Evolutionary conservation across 2,113 vertebrate species (phyloP).

Genomic region (Natator depressus): DNA sequence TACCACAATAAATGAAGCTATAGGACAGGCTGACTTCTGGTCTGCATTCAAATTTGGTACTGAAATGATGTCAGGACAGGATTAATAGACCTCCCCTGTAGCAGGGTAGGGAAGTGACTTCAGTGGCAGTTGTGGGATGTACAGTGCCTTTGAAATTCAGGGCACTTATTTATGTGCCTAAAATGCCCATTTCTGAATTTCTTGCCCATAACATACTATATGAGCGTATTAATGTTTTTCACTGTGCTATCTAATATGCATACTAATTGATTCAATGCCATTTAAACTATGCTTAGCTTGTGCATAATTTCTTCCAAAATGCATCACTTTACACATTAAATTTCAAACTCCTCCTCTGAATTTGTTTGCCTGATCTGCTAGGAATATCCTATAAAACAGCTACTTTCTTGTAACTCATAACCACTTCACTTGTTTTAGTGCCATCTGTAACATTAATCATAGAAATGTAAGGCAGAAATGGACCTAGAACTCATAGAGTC

Average conservation of each 20-base stretch:
- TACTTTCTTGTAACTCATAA: neutral
- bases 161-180: conserved; percentile 19
- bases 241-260: neutral
- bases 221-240: neutral
- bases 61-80: neutral
- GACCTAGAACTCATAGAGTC: too few relatives aligned
- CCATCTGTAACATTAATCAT: neutral
- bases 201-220: fast-evolving
- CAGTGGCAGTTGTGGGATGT: neutral
- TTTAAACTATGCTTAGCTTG: neutral
- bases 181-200: neutral
- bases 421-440: neutral
- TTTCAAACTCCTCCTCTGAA: neutral
- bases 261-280: neutral
- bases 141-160: neutral
- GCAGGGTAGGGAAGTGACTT: neutral
- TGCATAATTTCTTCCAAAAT: neutral
- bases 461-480: too few relatives aligned
- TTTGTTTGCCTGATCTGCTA: neutral
- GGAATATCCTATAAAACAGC: neutral
- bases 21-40: too few relatives aligned
- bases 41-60: neutral
- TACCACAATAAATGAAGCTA: too few relatives aligned
- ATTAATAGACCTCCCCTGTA: neutral
- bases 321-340: neutral